A percentile compares a stretch with the other conserved stretches of the same genome.
These are phyloP conservation scores for Montipora capricornis DNA, from an alignment of 64 coral and sea anemone species.

Conservation along the genomic window DNA sequence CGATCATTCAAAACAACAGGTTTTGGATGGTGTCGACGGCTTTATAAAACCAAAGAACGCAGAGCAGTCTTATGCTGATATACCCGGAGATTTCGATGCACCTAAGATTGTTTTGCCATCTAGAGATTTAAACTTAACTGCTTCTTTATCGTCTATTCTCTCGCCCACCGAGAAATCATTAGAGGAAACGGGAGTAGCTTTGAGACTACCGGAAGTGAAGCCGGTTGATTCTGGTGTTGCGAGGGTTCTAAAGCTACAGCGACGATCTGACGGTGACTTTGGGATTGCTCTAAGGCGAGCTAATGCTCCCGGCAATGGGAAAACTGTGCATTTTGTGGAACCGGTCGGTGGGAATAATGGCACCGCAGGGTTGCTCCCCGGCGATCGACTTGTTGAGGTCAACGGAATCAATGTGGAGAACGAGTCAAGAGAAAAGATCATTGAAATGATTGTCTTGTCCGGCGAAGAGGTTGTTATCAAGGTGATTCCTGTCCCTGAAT, in stretches of 20 bases:
- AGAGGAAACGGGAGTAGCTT: conserved; percentile 86
- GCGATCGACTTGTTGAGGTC: conserved; percentile 92
- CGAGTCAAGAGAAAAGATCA: conserved; percentile 92
- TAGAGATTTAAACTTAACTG: conserved; percentile 53
- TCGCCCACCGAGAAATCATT: conserved; percentile 88
- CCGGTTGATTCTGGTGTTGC: conserved; percentile 81
- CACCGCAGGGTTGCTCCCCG: conserved; percentile 72
- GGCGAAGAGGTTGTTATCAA: conserved; percentile 92
- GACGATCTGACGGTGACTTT: conserved; percentile 87
- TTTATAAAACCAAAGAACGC: conserved; percentile 6
- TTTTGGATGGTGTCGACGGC: neutral
- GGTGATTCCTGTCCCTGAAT: conserved; percentile 90
- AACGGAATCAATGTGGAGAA: conserved; percentile 93
- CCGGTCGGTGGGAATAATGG: conserved; percentile 76
- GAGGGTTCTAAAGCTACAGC: conserved; percentile 79
- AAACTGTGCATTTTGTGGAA: conserved; percentile 91
- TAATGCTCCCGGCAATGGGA: conserved; percentile 74
- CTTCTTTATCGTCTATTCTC: conserved; percentile 49
- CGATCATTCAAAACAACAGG: neutral
- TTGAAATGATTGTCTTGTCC: conserved; percentile 93
- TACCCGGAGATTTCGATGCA: neutral
- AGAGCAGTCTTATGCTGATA: conserved; percentile 1
- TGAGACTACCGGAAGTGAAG: conserved; percentile 86
- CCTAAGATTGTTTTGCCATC: conserved; percentile 47
- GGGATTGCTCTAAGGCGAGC: conserved; percentile 94